Conservation (phyloP, 2,797 vertebrate species). For the Karalla daura region DNA sequence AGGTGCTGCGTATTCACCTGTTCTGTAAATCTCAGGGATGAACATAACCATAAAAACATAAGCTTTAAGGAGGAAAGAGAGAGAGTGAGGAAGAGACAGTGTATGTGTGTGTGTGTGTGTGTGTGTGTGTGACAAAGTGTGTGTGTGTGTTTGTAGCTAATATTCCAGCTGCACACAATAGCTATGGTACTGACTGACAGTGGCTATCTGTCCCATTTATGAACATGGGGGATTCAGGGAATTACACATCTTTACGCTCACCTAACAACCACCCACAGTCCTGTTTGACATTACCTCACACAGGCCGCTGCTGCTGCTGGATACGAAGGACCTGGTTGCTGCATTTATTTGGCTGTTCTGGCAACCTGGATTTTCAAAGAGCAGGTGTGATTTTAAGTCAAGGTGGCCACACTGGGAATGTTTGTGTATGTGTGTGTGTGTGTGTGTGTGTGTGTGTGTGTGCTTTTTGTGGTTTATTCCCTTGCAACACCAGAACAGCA, state of each 20-base stretch:
- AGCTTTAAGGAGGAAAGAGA: not conserved
- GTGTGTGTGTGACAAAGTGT: not conserved
- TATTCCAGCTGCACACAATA: slow-evolving; percentile 30
- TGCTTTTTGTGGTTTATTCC: not conserved
- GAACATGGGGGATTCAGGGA: slow-evolving; percentile 30
- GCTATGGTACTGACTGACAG: slow-evolving; percentile 43
- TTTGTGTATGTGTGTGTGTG: slow-evolving; percentile 25
- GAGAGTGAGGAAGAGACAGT: not conserved
- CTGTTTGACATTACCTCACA: slow-evolving; percentile 48
- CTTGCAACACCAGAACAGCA: not conserved
- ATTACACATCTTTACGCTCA: slow-evolving; percentile 39
- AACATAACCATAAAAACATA: slow-evolving; percentile 21
- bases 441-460: slow-evolving; percentile 16
- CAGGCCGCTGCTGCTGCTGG: slow-evolving; percentile 23
- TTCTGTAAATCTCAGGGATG: slow-evolving; percentile 29
- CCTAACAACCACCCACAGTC: slow-evolving; percentile 47
- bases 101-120: not conserved
- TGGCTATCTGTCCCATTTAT: slow-evolving; percentile 51
- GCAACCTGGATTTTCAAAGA: slow-evolving; percentile 29
- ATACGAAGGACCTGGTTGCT: slow-evolving; percentile 40
- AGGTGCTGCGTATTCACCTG: slow-evolving; percentile 32
- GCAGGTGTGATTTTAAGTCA: slow-evolving; percentile 33
- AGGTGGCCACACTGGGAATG: slow-evolving; percentile 41
- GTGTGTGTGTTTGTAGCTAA: slow-evolving; percentile 31
- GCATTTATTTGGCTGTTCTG: slow-evolving; percentile 27